Conservation (phyloP, 2,113 vertebrate genomes). For the Helogale parvula region DNA sequence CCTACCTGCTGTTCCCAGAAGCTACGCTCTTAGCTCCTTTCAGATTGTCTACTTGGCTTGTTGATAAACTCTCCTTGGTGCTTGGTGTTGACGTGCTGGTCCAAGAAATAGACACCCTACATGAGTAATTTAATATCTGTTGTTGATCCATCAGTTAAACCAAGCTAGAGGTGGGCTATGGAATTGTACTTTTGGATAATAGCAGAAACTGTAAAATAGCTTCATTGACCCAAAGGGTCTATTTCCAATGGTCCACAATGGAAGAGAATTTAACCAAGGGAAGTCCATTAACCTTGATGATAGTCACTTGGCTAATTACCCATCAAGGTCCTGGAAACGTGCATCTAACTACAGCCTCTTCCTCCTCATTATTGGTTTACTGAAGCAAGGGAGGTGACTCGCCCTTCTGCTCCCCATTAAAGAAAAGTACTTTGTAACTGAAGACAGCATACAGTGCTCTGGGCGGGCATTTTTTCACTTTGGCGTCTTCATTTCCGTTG, state of each 20-base stretch:
- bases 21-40: constrained; percentile 19
- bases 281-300: constrained; percentile 67
- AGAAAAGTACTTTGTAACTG: constrained; percentile 3
- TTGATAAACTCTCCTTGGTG: constrained; percentile 8
- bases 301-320: constrained; percentile 55
- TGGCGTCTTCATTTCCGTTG: constrained; percentile 42
- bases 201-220: constrained; percentile 14
- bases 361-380: constrained; percentile 19
- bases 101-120: neutral
- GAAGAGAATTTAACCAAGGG: constrained; percentile 48
- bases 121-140: constrained; percentile 38
- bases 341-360: neutral
- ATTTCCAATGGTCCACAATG: neutral
- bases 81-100: neutral
- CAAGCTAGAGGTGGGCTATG: neutral
- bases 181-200: neutral
- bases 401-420: constrained; percentile 34
- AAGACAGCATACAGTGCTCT: neutral
- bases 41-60: constrained; percentile 59
- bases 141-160: constrained; percentile 26
- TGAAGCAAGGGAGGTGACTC: constrained; percentile 2
- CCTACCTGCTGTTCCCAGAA: constrained; percentile 75
- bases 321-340: neutral
- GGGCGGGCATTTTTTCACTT: neutral
- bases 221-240: constrained; percentile 36